Evolutionary conservation across 1,140 invertebrate genomes (phyloP).

Genomic region (Lordiphosa clarofinis): DNA sequence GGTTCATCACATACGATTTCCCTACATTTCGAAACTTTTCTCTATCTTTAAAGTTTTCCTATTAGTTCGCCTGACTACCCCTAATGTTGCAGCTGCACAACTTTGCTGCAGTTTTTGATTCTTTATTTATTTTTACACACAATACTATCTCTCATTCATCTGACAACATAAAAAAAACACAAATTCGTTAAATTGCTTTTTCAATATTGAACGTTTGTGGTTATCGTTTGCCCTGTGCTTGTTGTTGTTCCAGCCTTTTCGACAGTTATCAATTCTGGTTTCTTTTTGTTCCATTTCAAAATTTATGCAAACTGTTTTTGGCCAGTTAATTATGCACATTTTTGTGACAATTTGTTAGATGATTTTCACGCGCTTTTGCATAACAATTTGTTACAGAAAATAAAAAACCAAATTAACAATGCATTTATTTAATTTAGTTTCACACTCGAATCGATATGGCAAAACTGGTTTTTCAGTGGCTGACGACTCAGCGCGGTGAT

Average conservation of each 20-base stretch:
- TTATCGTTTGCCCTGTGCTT: conserved; percentile 10
- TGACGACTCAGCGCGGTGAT: too few relatives aligned
- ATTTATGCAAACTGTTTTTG: conserved; percentile 59
- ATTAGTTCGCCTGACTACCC: conserved; percentile 7
- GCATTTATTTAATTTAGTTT: conserved; percentile 69
- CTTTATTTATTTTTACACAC: not conserved
- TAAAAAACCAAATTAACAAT: conserved; percentile 37
- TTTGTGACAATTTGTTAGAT: conserved; percentile 53
- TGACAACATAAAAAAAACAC: too few relatives aligned
- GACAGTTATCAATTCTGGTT: conserved; percentile 1
- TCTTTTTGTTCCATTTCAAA: conserved; percentile 27
- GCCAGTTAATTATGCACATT: conserved; percentile 64
- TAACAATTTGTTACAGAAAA: conserved; percentile 62
- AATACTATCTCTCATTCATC: not conserved
- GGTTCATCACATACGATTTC: too few relatives aligned
- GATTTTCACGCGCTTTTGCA: conserved; percentile 73
- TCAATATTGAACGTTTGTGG: conserved; percentile 11
- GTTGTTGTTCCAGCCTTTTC: not conserved
- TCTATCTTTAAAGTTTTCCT: not conserved
- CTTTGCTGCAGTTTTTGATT: conserved; percentile 1
- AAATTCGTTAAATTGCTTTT: conserved; percentile 6
- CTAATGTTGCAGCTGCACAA: conserved; percentile 12
- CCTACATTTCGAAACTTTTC: too few relatives aligned
- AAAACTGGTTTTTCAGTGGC: conserved; percentile 1
- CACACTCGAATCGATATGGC: conserved; percentile 48